phyloP scores from a whole-genome alignment of 2,797 vertebrate genomes.

The Lagocephalus sceleratus region DNA sequence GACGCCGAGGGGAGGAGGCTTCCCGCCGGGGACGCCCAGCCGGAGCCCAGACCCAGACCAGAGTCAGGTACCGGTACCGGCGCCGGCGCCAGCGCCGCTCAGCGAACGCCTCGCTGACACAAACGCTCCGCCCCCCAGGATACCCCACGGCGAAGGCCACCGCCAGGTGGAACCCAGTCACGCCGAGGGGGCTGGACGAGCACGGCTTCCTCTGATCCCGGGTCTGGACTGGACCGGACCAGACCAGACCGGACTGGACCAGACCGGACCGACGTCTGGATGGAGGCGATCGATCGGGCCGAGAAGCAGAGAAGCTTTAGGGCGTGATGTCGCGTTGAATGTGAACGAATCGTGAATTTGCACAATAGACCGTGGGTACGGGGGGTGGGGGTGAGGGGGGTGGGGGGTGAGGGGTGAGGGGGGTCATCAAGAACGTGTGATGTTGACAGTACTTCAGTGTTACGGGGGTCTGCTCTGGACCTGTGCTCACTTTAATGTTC shows the following conservation, averaged over 20 bases:
- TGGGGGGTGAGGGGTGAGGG: too few species aligned
- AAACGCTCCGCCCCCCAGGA: constrained; percentile 53
- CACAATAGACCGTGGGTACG: constrained; percentile 50
- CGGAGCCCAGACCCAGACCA: constrained; percentile 60
- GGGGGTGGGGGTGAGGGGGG: constrained; percentile 2
- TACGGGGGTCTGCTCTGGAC: constrained; percentile 7
- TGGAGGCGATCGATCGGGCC: too few species aligned
- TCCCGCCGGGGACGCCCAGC: constrained; percentile 53
- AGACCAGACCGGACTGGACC: too few species aligned
- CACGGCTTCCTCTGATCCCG: constrained; percentile 74
- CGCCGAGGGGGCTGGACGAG: constrained; percentile 75
- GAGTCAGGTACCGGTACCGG: constrained; percentile 71
- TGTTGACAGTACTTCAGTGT: constrained; percentile 1
- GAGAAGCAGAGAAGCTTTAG: constrained; percentile 66
- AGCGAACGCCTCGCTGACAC: too few species aligned
- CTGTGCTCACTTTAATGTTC: not conserved
- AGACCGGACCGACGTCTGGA: too few species aligned
- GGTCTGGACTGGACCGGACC: not conserved
- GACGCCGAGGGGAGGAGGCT: constrained; percentile 64
- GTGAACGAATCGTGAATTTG: constrained; percentile 42
- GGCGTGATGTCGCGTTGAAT: constrained; percentile 22
- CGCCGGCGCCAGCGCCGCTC: too few species aligned
- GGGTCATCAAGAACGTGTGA: too few species aligned
- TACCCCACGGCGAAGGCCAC: constrained; percentile 58
- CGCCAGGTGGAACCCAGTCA: constrained; percentile 77